These are phyloP conservation scores for Zhengitettix transpicula DNA, from an alignment of 2,888 invertebrate genomes.

Conservation along the genomic window DNA sequence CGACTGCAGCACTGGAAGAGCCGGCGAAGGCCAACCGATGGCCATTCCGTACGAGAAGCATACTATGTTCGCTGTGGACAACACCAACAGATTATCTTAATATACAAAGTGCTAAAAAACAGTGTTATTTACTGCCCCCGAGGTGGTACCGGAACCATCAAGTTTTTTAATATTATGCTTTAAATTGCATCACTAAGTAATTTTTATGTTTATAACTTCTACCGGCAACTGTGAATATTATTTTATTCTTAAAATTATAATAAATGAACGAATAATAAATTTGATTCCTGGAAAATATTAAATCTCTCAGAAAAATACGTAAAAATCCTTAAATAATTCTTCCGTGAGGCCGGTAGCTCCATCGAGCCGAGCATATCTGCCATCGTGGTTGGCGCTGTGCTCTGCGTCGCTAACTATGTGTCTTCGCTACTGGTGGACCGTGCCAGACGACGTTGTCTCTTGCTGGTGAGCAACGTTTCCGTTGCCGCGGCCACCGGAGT, in stretches of 20 bases:
- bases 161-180: too few relatives aligned
- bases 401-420: not conserved
- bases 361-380: not conserved
- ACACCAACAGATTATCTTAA: not conserved
- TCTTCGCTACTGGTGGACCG: not conserved
- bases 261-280: too few relatives aligned
- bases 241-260: too few relatives aligned
- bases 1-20: conserved; percentile 32
- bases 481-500: not conserved
- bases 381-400: not conserved
- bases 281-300: too few relatives aligned
- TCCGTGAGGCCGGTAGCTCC: not conserved
- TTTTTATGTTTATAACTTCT: too few relatives aligned
- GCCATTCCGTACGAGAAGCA: conserved; percentile 23
- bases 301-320: too few relatives aligned
- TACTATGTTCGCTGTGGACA: not conserved
- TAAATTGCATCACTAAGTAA: too few relatives aligned
- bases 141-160: too few relatives aligned
- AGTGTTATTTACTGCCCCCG: too few relatives aligned
- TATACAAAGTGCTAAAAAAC: too few relatives aligned
- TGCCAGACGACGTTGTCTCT: not conserved
- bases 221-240: too few relatives aligned
- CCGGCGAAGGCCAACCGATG: conserved; percentile 41
- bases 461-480: not conserved
- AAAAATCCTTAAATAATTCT: too few relatives aligned